These are phyloP conservation scores for Mormyrops attenuatus DNA, from an alignment of 2,797 vertebrate species.

Conservation along the genomic window DNA sequence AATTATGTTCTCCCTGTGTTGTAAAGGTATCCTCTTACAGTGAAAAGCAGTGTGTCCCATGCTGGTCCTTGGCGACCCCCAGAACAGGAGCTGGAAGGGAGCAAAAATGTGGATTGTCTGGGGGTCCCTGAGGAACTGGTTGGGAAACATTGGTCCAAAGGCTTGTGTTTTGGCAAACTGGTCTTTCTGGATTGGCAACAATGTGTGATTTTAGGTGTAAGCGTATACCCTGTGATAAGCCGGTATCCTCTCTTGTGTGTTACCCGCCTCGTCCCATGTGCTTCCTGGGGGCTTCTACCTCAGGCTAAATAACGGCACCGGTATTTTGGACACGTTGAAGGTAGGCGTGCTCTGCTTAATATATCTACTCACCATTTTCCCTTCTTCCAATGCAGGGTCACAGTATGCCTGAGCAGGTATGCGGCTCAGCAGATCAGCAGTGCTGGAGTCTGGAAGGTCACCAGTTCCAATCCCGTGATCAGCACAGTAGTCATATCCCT, in stretches of 20 bases:
- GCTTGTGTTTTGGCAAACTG: background rate
- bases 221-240: background rate
- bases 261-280: background rate
- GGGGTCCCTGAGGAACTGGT: background rate
- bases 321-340: background rate
- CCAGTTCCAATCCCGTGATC: background rate
- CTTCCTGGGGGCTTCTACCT: background rate
- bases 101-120: background rate
- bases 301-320: background rate
- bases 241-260: background rate
- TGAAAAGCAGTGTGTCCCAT: background rate
- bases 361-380: background rate
- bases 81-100: background rate
- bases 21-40: background rate
- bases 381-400: background rate
- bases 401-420: background rate
- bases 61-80: background rate
- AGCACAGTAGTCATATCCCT: background rate
- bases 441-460: background rate
- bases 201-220: background rate
- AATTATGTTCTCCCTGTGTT: background rate
- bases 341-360: background rate
- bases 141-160: background rate
- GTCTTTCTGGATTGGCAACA: background rate
- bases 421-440: background rate